These are phyloP conservation scores for Fopius arisanus DNA, from an alignment of 1,140 invertebrate genomes.

Conservation along the genomic window DNA sequence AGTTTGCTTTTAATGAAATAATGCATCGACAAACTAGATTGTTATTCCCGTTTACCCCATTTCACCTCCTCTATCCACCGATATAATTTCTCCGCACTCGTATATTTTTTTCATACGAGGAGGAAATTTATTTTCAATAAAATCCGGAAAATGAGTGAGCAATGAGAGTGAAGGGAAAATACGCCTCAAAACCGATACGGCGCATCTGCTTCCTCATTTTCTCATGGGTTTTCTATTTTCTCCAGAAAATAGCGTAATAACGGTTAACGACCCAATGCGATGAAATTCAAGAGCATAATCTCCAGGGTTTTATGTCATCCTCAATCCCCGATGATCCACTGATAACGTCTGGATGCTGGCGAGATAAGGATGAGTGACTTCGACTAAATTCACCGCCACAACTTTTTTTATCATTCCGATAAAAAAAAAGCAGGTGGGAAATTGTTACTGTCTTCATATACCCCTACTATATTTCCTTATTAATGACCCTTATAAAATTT, in stretches of 20 bases:
- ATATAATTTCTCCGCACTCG: not conserved
- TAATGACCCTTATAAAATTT: too few relatives aligned
- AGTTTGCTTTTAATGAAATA: too few relatives aligned
- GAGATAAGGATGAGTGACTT: too few relatives aligned
- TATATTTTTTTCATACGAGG: too few relatives aligned
- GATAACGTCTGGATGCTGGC: too few relatives aligned
- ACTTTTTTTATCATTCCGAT: not conserved
- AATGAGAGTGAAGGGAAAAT: not conserved
- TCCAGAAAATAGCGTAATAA: not conserved
- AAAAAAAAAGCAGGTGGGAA: too few relatives aligned
- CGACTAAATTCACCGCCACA: not conserved
- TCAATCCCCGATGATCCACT: not conserved
- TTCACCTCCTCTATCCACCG: too few relatives aligned
- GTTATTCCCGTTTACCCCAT: too few relatives aligned
- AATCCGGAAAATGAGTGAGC: not conserved
- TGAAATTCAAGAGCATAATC: constrained; percentile 19
- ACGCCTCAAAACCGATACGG: not conserved
- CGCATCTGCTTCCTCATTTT: constrained; percentile 15
- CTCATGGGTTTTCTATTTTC: not conserved
- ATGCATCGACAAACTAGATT: too few relatives aligned
- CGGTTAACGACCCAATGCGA: constrained; percentile 14
- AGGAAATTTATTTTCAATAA: not conserved
- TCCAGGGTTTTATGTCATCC: not conserved
- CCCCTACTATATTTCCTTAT: too few relatives aligned
- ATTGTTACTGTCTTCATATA: too few relatives aligned